Percentiles rank a stretch among this genome's conserved stretches.
These are phyloP conservation scores for Aythya baeri DNA, from an alignment of 2,113 vertebrate species.

Conservation along the genomic window DNA sequence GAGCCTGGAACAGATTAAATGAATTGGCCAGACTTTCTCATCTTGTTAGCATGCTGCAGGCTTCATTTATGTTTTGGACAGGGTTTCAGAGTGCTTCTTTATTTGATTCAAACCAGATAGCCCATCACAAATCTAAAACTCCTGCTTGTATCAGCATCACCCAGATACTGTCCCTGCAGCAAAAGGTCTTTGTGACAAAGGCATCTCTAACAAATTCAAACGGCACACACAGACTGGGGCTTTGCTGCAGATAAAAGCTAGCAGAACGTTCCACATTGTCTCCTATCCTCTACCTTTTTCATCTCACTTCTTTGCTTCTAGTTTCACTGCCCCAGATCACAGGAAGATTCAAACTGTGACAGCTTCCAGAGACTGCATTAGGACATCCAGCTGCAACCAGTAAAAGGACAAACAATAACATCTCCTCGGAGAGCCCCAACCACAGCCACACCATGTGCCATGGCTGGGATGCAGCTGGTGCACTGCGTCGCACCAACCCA, in stretches of 20 bases:
- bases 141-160: neutral
- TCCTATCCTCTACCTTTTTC: neutral
- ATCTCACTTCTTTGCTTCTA: neutral
- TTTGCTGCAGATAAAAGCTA: neutral
- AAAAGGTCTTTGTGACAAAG: neutral
- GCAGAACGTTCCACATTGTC: neutral
- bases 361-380: neutral
- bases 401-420: neutral
- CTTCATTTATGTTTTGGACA: conserved; percentile 35
- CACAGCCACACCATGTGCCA: accelerated
- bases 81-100: conserved; percentile 11
- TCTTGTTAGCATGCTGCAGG: conserved; percentile 55
- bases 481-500: neutral
- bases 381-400: neutral
- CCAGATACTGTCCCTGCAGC: neutral
- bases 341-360: neutral
- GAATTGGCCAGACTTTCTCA: conserved; percentile 52
- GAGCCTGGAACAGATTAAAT: conserved; percentile 46
- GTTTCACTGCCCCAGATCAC: neutral
- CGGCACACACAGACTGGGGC: neutral
- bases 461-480: neutral
- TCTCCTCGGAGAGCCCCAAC: neutral
- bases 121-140: neutral
- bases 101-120: conserved; percentile 53
- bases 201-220: neutral